Percentiles rank a stretch among this genome's conserved stretches.
Conservation (phyloP, 2,113 vertebrate genomes). For the Etheostoma spectabile region DNA sequence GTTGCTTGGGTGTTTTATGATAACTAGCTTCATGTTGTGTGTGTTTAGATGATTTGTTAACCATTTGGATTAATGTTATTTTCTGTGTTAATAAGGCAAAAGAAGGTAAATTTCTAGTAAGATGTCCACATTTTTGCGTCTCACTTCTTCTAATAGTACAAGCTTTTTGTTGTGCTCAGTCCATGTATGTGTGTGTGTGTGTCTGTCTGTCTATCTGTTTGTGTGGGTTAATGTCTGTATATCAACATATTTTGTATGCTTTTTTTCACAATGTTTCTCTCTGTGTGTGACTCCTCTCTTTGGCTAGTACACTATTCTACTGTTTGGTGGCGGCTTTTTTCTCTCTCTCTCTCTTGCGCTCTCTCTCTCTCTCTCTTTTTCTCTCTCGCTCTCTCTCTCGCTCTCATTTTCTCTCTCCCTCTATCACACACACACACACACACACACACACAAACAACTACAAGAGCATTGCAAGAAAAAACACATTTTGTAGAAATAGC, state of each 20-base stretch:
- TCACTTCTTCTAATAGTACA: neutral
- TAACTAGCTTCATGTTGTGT: neutral
- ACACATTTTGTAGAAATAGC: slow-evolving; percentile 7
- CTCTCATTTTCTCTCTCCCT: neutral
- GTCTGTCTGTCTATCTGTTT: neutral
- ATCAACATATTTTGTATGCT: neutral
- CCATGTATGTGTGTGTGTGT: neutral
- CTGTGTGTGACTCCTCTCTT: slow-evolving; percentile 49
- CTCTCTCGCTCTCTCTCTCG: neutral
- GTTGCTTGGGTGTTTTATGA: neutral
- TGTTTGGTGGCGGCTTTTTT: slow-evolving; percentile 20
- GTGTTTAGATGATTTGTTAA: neutral
- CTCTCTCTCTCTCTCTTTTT: neutral
- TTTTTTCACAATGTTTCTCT: slow-evolving; percentile 34
- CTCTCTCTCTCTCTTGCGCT: neutral
- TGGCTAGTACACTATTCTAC: slow-evolving; percentile 19
- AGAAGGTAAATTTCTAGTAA: neutral
- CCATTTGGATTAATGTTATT: neutral
- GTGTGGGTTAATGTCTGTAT: slow-evolving; percentile 8
- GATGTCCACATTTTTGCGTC: neutral
- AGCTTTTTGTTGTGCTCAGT: slow-evolving; percentile 1
- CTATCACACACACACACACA: neutral
- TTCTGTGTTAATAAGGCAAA: neutral
- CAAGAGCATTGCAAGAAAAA: neutral
- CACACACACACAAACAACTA: slow-evolving; percentile 2